Evolutionary conservation across 2,888 invertebrate genomes (phyloP).

Genomic region (Tetropium fuscum): DNA sequence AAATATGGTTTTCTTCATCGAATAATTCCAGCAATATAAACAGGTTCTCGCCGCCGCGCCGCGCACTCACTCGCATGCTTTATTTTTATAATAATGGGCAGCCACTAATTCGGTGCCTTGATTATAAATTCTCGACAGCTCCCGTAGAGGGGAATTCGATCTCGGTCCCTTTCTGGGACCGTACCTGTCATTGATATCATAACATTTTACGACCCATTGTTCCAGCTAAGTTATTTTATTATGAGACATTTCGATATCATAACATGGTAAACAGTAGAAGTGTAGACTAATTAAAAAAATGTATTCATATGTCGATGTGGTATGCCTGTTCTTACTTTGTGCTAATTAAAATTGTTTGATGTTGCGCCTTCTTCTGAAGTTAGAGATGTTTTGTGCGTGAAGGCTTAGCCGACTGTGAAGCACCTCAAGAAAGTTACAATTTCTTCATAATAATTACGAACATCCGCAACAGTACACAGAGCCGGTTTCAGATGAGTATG

Average conservation of each 20-base stretch:
- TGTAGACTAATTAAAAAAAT: constrained; percentile 51
- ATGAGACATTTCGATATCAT: constrained; percentile 54
- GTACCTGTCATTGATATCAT: constrained; percentile 59
- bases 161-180: constrained; percentile 55
- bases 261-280: constrained; percentile 50
- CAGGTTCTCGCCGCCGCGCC: constrained; percentile 33
- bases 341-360: constrained; percentile 47
- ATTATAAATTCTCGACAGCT: constrained; percentile 61
- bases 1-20: constrained; percentile 30
- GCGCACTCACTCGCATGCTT: constrained; percentile 37
- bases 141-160: constrained; percentile 55
- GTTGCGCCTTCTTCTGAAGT: constrained; percentile 32
- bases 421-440: constrained; percentile 25
- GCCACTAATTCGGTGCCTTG: constrained; percentile 47
- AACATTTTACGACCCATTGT: constrained; percentile 64
- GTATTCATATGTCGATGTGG: constrained; percentile 46
- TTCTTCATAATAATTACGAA: constrained; percentile 33
- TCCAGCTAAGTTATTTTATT: constrained; percentile 55
- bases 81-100: constrained; percentile 46
- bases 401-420: constrained; percentile 34
- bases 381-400: constrained; percentile 3
- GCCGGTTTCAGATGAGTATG: constrained; percentile 21
- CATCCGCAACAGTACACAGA: constrained; percentile 32
- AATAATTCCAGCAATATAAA: constrained; percentile 39
- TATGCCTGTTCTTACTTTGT: constrained; percentile 37